phyloP scores from a whole-genome alignment of 2,888 invertebrate species.

The Platycheirus albimanus region DNA sequence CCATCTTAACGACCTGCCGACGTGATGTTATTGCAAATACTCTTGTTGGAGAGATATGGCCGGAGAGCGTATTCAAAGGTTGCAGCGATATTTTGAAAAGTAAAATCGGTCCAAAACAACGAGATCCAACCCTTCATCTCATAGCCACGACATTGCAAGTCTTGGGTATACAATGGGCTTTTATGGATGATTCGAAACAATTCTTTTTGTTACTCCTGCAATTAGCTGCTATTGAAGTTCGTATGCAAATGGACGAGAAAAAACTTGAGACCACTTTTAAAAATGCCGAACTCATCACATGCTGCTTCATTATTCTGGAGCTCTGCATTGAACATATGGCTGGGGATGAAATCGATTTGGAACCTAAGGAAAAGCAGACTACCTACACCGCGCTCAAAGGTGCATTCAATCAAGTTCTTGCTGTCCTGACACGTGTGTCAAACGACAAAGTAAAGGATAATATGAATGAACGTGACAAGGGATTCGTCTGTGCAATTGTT shows the following conservation, averaged over 20 bases:
- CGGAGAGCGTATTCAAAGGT: constrained; percentile 90
- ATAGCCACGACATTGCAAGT: constrained; percentile 91
- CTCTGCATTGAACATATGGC: constrained; percentile 91
- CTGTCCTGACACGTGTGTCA: constrained; percentile 88
- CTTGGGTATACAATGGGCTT: constrained; percentile 92
- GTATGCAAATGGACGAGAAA: constrained; percentile 96
- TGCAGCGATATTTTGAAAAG: constrained; percentile 92
- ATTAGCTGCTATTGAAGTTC: constrained; percentile 94
- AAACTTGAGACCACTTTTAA: constrained; percentile 90
- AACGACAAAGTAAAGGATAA: constrained; percentile 89
- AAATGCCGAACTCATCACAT: constrained; percentile 90
- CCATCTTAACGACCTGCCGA: constrained; percentile 89
- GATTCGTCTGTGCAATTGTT: constrained; percentile 92
- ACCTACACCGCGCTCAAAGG: constrained; percentile 95
- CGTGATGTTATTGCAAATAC: constrained; percentile 86
- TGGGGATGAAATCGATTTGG: constrained; percentile 91
- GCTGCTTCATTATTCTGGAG: constrained; percentile 92
- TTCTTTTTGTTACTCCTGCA: constrained; percentile 93
- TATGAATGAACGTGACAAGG: constrained; percentile 87
- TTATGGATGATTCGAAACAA: constrained; percentile 90
- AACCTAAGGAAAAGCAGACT: constrained; percentile 95
- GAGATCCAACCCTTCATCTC: constrained; percentile 93
- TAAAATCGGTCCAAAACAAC: constrained; percentile 93
- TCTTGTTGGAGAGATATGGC: constrained; percentile 90
- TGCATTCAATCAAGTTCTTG: constrained; percentile 92